These are phyloP conservation scores for Bombus pascuorum DNA, from an alignment of 1,140 invertebrate species.

Conservation along the genomic window DNA sequence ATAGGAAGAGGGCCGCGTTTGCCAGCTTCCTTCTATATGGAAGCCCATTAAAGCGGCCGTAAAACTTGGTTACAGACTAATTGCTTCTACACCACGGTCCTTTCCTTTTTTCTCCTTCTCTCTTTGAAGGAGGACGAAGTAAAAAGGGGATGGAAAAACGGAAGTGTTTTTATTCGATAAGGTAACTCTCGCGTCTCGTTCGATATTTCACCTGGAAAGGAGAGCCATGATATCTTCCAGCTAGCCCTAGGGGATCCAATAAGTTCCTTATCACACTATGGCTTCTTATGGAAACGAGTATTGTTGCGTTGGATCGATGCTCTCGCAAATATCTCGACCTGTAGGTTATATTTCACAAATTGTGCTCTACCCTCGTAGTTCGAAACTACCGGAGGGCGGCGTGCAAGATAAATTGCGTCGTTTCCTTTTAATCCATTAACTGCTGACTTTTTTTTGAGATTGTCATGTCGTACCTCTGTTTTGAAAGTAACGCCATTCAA, in stretches of 20 bases:
- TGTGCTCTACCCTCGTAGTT: background rate
- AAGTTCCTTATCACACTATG: constrained; percentile 15
- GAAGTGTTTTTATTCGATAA: constrained; percentile 6
- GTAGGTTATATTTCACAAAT: background rate
- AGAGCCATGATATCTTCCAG: background rate
- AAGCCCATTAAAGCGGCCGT: constrained; percentile 23
- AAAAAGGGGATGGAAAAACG: background rate
- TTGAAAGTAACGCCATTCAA: too few species aligned
- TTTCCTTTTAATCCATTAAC: background rate
- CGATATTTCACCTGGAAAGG: constrained; percentile 25
- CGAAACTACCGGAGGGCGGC: background rate
- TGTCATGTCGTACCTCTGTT: too few species aligned
- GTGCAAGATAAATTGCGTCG: background rate
- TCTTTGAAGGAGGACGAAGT: too few species aligned
- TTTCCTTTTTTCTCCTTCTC: background rate
- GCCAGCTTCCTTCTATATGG: background rate
- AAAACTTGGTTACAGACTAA: constrained; percentile 45
- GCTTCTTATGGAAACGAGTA: background rate
- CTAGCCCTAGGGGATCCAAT: background rate
- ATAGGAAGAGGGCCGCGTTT: background rate
- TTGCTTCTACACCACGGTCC: constrained; percentile 1
- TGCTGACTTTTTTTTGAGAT: background rate
- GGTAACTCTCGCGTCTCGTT: background rate
- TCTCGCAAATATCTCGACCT: background rate
- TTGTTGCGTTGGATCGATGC: background rate